A percentile compares a stretch with the other conserved stretches of the same genome.
Conservation (phyloP, 1,140 invertebrate species). For the Bombus sibiricus region DNA sequence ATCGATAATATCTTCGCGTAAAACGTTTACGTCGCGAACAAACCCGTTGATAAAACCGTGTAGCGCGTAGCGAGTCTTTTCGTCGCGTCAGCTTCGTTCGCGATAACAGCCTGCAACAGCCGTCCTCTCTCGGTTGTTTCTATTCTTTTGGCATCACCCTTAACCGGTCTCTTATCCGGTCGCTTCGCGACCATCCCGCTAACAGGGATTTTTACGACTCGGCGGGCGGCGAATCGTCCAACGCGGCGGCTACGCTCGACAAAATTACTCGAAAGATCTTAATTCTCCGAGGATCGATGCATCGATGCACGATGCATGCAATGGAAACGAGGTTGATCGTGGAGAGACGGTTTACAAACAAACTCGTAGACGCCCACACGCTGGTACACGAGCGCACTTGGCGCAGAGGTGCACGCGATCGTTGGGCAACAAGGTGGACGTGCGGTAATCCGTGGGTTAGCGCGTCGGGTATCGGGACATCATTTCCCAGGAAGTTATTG, state of each 20-base stretch:
- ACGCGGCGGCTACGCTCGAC: not conserved
- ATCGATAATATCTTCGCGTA: no score
- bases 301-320: not conserved
- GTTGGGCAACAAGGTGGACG: constrained; percentile 31
- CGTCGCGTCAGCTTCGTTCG: no score
- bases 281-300: constrained; percentile 35
- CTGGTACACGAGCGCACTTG: constrained; percentile 37
- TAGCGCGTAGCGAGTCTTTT: no score
- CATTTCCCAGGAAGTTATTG: constrained; percentile 70
- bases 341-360: constrained; percentile 44
- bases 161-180: no score
- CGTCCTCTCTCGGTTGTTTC: no score
- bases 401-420: constrained; percentile 46
- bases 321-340: constrained; percentile 60
- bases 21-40: no score
- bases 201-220: not conserved
- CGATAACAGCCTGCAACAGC: no score
- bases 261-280: constrained; percentile 31
- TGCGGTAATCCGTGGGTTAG: constrained; percentile 62
- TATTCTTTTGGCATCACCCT: no score
- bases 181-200: no score
- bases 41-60: no score
- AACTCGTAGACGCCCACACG: constrained; percentile 59
- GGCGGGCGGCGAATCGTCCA: not conserved
- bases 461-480: constrained; percentile 53